Percentiles rank a stretch among this genome's conserved stretches.
phyloP scores from a whole-genome alignment of 2,797 vertebrate species.

The Anableps anableps region DNA sequence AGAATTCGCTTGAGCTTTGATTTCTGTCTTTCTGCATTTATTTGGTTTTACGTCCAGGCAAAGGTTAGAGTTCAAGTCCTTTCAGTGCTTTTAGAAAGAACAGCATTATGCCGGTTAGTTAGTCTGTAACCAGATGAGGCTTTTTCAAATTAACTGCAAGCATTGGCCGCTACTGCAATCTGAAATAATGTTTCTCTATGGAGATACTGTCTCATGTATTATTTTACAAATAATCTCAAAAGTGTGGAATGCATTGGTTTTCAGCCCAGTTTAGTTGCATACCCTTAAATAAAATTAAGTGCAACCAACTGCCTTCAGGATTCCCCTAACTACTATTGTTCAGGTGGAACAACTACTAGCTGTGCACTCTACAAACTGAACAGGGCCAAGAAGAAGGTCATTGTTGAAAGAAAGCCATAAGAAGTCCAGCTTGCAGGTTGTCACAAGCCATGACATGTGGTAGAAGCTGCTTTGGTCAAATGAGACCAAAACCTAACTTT shows the following conservation, averaged over 20 bases:
- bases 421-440: neutral
- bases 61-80: neutral
- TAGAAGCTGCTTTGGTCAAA: neutral
- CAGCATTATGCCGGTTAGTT: neutral
- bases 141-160: neutral
- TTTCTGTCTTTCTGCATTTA: conserved; percentile 3
- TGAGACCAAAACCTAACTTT: neutral
- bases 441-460: neutral
- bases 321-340: neutral
- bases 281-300: neutral
- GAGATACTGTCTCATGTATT: conserved; percentile 41
- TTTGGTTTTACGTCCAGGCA: conserved; percentile 2
- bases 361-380: neutral
- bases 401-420: neutral
- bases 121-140: neutral
- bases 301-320: neutral
- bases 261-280: neutral
- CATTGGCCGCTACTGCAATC: conserved; percentile 24
- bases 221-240: conserved; percentile 6
- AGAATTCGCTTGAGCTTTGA: conserved; percentile 14
- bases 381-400: neutral
- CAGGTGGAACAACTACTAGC: neutral
- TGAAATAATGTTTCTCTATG: conserved; percentile 27
- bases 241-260: neutral
- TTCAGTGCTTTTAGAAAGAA: conserved; percentile 2